Conservation (phyloP, 1,140 invertebrate genomes). For the Limonius californicus region DNA sequence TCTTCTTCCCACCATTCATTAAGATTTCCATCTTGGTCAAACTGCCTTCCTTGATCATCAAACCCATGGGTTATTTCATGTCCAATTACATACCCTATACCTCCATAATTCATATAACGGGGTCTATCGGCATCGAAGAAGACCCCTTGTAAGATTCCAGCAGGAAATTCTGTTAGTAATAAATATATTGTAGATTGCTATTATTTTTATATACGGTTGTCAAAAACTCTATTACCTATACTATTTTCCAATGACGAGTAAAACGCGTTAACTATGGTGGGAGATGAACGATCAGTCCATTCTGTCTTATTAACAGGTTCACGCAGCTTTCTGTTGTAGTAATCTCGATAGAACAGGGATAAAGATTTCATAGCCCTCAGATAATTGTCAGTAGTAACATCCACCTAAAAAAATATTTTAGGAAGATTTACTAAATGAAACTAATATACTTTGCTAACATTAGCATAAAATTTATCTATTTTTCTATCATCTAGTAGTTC, state of each 20-base stretch:
- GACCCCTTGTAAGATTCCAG: constrained; percentile 72
- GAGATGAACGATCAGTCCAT: constrained; percentile 60
- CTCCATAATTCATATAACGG: constrained; percentile 71
- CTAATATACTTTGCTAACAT: constrained; percentile 16
- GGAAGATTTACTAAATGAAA: not conserved
- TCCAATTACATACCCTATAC: constrained; percentile 66
- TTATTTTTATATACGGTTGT: not conserved
- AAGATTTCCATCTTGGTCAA: constrained; percentile 82
- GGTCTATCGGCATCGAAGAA: constrained; percentile 68
- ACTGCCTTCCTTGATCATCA: constrained; percentile 88
- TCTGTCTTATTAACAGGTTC: constrained; percentile 64
- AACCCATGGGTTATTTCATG: constrained; percentile 63
- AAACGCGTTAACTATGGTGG: constrained; percentile 64
- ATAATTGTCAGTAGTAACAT: constrained; percentile 52
- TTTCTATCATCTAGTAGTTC: constrained; percentile 55
- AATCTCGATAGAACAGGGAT: constrained; percentile 57
- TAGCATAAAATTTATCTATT: constrained; percentile 51
- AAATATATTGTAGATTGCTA: not conserved
- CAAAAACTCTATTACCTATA: constrained; percentile 53
- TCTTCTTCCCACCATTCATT: constrained; percentile 57
- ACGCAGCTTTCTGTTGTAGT: constrained; percentile 55
- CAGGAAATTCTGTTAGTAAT: constrained; percentile 61
- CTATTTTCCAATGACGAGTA: constrained; percentile 64
- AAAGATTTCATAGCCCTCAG: constrained; percentile 58
- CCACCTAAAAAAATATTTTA: not conserved